A percentile compares a stretch with the other conserved stretches of the same genome.
Evolutionary conservation across 2,888 invertebrate species (phyloP).

Genomic region (Trilocha varians): DNA sequence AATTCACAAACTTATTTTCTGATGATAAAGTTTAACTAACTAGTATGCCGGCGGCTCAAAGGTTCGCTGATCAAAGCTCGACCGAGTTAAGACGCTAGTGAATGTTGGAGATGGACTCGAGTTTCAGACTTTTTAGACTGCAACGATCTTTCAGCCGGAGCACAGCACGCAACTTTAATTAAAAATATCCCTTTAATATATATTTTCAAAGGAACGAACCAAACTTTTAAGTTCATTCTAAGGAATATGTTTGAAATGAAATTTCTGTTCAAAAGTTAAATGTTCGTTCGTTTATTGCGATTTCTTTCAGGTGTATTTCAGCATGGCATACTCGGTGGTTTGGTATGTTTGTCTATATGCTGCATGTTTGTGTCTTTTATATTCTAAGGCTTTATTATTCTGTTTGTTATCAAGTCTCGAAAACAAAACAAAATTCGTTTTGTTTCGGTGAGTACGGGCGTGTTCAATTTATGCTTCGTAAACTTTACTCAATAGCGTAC

Average conservation of each 20-base stretch:
- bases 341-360: constrained; percentile 6
- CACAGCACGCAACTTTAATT: constrained; percentile 49
- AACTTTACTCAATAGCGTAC: neutral
- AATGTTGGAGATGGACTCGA: constrained; percentile 15
- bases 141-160: constrained; percentile 24
- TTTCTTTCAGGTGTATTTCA: constrained; percentile 19
- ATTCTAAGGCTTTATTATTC: too few species aligned
- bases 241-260: constrained; percentile 36
- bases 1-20: neutral
- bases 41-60: constrained; percentile 6
- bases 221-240: constrained; percentile 36
- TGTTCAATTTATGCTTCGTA: neutral
- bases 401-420: constrained; percentile 1
- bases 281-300: constrained; percentile 25
- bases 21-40: neutral
- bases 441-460: constrained; percentile 1
- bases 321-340: constrained; percentile 19
- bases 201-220: constrained; percentile 25
- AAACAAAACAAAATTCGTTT: constrained; percentile 10
- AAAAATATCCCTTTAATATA: constrained; percentile 39
- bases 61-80: constrained; percentile 13
- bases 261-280: constrained; percentile 33
- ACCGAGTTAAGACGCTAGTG: constrained; percentile 8
- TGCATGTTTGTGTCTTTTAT: neutral
- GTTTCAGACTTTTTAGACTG: constrained; percentile 16